Evolutionary conservation across 1,140 invertebrate species (phyloP), one percentile per base, ranked within the genome.

Genomic region (Andricus grossulariae): DNA sequence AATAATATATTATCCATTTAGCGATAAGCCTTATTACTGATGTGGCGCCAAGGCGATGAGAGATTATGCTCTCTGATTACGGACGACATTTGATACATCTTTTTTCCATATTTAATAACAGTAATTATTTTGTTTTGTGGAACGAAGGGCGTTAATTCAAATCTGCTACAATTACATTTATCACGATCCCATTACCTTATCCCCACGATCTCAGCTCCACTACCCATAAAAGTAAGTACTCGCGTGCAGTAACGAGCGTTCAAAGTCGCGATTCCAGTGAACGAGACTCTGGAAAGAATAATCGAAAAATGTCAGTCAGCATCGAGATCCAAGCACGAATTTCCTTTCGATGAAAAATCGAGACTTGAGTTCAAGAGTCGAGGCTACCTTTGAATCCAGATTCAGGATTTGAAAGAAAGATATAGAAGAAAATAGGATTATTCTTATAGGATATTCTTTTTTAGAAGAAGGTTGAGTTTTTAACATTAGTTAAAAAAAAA

Each of bases 121-220:
- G 60, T 8, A 39, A 66, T 66, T 66, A 66, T 39, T 66, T 39
- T 45, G 5, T 39, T 66, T n/a, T 16, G 25, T 66, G 60, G 15
- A 66, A n/a, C 25, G 21, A 66, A 39, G 60, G 60, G 60, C 60
- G 60, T 66, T 16, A 66, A 39, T 66, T 66, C 15, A 21, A 66
- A 39, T 66, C 25, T 39, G 60, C 21, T 32, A 66, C 60, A 66
- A 66, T 66, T 66, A 66, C 60, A 39, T 66, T 66, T 66, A 66
- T 66, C 60, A 66, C 60, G 60, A 66, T 66, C 60, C 32, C 60
- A 66, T 66, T 66, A 66, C 60, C 60, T 66, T 66, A 66, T 66
- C 60, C 32, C 60, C 39, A 66, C 60, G 60, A 66, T 66, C 60
- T 66, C 60, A 39, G 21, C 25, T 66, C 60, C 39, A 66, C 60